Percentiles rank a stretch among this genome's conserved stretches.
Evolutionary conservation across 2,797 vertebrate species (phyloP).

Genomic region (Orestias chungarensis): DNA sequence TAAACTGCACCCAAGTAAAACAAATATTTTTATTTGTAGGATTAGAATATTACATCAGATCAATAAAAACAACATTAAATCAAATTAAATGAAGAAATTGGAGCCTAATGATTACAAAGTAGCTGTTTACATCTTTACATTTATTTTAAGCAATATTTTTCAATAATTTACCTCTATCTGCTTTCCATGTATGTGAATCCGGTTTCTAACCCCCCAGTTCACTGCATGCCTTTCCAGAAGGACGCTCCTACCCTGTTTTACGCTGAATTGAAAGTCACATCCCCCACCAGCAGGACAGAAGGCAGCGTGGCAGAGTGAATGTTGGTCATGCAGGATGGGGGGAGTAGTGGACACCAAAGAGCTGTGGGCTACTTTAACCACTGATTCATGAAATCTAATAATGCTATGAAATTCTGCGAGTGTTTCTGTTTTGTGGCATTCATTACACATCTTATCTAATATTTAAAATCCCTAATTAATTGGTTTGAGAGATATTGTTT

Average conservation of each 20-base stretch:
- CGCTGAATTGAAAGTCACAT: constrained; percentile 47
- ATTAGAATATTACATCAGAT: too few species aligned
- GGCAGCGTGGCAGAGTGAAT: constrained; percentile 56
- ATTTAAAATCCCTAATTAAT: constrained; percentile 4
- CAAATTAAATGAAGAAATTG: too few species aligned
- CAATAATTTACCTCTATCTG: not conserved
- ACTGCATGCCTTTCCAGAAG: constrained; percentile 30
- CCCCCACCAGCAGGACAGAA: constrained; percentile 65
- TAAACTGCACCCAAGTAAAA: too few species aligned
- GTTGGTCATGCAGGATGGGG: constrained; percentile 53
- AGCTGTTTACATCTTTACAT: too few species aligned
- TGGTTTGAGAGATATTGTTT: constrained; percentile 5
- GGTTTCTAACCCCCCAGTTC: constrained; percentile 6
- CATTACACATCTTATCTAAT: not conserved
- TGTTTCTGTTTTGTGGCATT: constrained; percentile 10
- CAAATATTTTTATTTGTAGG: too few species aligned
- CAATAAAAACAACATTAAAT: too few species aligned
- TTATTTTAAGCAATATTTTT: not conserved
- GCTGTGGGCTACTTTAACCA: constrained; percentile 39
- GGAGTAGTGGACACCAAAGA: constrained; percentile 33
- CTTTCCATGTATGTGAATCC: not conserved
- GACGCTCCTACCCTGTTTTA: constrained; percentile 25
- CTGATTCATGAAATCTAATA: constrained; percentile 36
- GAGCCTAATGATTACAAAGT: too few species aligned
- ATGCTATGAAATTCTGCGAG: constrained; percentile 13